A percentile compares a stretch with the other conserved stretches of the same genome.
Evolutionary conservation across 35 echinoderm and acorn worm species (phyloP).

Genomic region (Diadema setosum): DNA sequence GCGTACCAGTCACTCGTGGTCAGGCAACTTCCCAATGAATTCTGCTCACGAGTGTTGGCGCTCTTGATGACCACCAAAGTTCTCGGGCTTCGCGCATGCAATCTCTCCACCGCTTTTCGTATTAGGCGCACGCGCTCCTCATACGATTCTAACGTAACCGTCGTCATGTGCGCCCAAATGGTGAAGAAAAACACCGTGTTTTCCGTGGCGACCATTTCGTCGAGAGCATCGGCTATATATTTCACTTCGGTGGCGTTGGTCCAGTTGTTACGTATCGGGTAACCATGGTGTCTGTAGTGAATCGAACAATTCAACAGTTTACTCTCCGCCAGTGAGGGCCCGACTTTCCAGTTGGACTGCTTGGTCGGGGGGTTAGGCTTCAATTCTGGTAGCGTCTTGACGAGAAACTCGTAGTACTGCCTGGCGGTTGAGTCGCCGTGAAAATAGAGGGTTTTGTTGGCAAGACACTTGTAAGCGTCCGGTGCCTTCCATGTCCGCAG

Average conservation of each 20-base stretch:
- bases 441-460: constrained; percentile 46
- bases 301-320: constrained; percentile 13
- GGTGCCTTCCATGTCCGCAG: background rate
- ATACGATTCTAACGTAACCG: constrained; percentile 9
- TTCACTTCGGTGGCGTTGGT: constrained; percentile 18
- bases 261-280: constrained; percentile 45
- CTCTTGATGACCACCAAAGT: constrained; percentile 22
- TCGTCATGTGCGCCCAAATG: constrained; percentile 42
- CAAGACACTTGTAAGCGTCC: background rate
- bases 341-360: background rate
- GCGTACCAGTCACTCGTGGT: background rate
- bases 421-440: constrained; percentile 51
- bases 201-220: background rate
- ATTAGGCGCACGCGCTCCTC: background rate
- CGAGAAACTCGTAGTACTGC: constrained; percentile 47
- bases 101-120: background rate
- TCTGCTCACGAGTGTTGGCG: constrained; percentile 4
- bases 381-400: background rate
- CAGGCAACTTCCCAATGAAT: background rate
- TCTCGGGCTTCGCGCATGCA: background rate
- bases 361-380: background rate
- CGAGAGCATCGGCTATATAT: constrained; percentile 24
- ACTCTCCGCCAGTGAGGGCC: constrained; percentile 20
- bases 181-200: constrained; percentile 12
- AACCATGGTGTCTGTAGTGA: constrained; percentile 42